Conservation (phyloP, 2,888 invertebrate species). For the Synergus gifuensis region DNA sequence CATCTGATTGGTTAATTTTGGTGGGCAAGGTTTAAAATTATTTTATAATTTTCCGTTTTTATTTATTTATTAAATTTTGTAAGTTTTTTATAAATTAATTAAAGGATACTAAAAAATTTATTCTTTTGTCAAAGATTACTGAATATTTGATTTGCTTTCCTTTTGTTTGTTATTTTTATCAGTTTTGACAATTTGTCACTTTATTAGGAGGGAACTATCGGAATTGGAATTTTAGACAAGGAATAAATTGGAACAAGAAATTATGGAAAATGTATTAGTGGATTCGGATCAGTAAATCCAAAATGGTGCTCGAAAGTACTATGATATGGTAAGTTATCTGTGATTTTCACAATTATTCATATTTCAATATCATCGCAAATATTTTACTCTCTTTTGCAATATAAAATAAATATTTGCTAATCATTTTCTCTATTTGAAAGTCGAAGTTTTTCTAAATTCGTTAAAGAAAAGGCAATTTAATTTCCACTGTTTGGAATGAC, state of each 20-base stretch:
- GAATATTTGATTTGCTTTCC: too few relatives aligned
- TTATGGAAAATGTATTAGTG: slow-evolving; percentile 12
- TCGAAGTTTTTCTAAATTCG: not conserved
- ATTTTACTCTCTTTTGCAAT: slow-evolving; percentile 5
- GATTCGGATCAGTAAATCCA: slow-evolving; percentile 70
- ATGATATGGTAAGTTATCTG: slow-evolving; percentile 90
- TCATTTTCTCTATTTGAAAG: not conserved
- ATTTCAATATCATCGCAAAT: slow-evolving; percentile 42
- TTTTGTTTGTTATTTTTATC: too few relatives aligned
- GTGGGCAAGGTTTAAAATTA: too few relatives aligned
- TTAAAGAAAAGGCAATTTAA: slow-evolving; percentile 30
- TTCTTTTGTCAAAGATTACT: too few relatives aligned
- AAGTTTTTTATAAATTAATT: too few relatives aligned
- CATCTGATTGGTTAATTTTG: too few relatives aligned
- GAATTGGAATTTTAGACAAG: slow-evolving; percentile 19
- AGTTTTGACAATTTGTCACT: too few relatives aligned
- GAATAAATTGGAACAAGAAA: not conserved
- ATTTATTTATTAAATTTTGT: too few relatives aligned
- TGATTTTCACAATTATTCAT: slow-evolving; percentile 47
- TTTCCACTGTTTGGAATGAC: slow-evolving; percentile 64
- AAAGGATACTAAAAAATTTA: too few relatives aligned
- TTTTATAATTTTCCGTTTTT: too few relatives aligned
- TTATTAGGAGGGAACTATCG: not conserved
- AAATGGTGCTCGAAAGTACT: slow-evolving; percentile 98
- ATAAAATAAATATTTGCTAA: not conserved